Evolutionary conservation across 2,888 invertebrate genomes (phyloP).

Genomic region (Pristionchus fissidentatus): DNA sequence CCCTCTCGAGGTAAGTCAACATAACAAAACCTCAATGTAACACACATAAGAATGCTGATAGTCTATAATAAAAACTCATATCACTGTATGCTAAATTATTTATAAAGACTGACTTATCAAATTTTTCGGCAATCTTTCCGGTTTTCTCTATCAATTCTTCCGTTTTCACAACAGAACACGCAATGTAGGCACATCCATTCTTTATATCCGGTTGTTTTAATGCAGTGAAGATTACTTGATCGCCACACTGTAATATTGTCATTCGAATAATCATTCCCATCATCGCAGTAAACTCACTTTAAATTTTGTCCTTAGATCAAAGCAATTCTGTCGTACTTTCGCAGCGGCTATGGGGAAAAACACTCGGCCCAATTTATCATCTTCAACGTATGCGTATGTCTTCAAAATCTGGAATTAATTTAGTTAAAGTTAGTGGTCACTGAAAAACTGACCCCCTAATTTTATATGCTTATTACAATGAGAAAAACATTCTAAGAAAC

Average conservation of each 20-base stretch:
- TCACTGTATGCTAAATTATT: neutral
- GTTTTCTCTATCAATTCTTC: conserved; percentile 52
- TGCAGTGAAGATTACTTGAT: conserved; percentile 63
- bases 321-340: conserved; percentile 51
- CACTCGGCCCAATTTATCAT: conserved; percentile 59
- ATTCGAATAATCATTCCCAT: neutral
- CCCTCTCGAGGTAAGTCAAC: conserved; percentile 57
- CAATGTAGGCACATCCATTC: conserved; percentile 54
- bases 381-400: conserved; percentile 56
- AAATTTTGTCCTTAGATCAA: conserved; percentile 60
- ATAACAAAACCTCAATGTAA: conserved; percentile 64
- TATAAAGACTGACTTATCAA: conserved; percentile 58
- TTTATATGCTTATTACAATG: too few relatives aligned
- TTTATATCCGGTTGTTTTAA: conserved; percentile 51
- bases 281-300: conserved; percentile 45
- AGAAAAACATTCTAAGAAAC: too few relatives aligned
- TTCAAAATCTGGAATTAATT: conserved; percentile 51
- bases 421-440: too few relatives aligned
- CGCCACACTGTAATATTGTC: conserved; percentile 57
- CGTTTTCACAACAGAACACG: conserved; percentile 56
- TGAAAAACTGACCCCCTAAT: too few relatives aligned
- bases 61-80: too few relatives aligned
- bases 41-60: neutral
- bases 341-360: conserved; percentile 61
- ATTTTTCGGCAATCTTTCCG: conserved; percentile 59